phyloP scores from a whole-genome alignment of 2,113 vertebrate species.

The Condylura cristata region DNA sequence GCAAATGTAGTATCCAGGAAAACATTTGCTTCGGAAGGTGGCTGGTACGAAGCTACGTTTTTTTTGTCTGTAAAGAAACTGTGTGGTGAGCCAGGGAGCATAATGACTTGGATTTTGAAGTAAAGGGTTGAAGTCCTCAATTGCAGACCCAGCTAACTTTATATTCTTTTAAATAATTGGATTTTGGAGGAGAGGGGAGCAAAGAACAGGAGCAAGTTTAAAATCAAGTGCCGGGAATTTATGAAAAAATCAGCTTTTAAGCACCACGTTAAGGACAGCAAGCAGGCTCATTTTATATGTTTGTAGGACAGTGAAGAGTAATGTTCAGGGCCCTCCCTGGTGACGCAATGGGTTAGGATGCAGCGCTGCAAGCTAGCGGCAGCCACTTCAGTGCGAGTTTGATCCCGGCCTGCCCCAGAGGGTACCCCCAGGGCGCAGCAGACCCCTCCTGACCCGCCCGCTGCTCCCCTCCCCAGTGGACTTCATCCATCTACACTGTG shows the following conservation, averaged over 20 bases:
- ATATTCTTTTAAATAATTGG: background rate
- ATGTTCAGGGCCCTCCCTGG: no score
- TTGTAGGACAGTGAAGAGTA: background rate
- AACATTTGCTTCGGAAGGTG: background rate
- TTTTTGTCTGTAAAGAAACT: background rate
- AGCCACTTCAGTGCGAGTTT: no score
- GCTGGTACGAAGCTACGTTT: background rate
- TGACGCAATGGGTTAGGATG: no score
- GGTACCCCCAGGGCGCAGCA: no score
- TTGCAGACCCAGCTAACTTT: background rate
- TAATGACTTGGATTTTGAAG: background rate
- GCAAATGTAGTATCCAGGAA: background rate
- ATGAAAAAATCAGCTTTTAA: background rate
- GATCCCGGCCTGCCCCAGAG: no score
- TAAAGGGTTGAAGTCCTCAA: background rate
- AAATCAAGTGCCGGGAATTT: background rate
- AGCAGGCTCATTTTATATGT: background rate
- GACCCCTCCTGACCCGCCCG: no score
- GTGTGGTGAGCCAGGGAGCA: background rate
- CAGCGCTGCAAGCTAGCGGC: no score
- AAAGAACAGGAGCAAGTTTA: background rate
- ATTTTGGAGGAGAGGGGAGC: background rate
- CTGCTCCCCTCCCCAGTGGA: no score
- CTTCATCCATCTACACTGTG: no score
- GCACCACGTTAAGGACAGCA: background rate